phyloP scores from a whole-genome alignment of 2,797 vertebrate genomes.

The Iguana delicatissima region DNA sequence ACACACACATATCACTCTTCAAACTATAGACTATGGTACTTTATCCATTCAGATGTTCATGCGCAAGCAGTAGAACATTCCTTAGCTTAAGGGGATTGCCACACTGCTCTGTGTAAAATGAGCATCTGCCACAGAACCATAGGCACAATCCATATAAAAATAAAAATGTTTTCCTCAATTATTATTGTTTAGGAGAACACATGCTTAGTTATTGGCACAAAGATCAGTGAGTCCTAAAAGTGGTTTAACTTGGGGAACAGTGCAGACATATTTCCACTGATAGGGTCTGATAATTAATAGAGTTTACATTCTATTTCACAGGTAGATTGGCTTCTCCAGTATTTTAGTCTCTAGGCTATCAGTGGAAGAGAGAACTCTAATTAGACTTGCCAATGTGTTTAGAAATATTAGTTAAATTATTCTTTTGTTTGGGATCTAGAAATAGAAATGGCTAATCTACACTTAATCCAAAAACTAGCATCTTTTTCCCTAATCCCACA shows the following conservation, averaged over 20 bases:
- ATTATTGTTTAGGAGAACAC: not conserved
- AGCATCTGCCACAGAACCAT: not conserved
- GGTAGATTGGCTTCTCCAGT: not conserved
- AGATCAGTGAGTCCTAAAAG: not conserved
- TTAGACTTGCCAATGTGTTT: not conserved
- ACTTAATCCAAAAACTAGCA: not conserved
- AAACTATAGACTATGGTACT: not conserved
- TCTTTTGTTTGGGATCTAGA: not conserved
- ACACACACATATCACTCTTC: not conserved
- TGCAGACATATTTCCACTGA: not conserved
- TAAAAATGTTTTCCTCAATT: not conserved
- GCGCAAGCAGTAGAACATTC: not conserved
- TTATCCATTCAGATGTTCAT: not conserved
- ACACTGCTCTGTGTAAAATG: not conserved
- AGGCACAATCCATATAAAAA: not conserved
- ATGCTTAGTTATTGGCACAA: not conserved
- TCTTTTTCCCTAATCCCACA: not conserved
- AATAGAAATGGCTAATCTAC: not conserved
- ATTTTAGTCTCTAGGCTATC: not conserved
- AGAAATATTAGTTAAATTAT: not conserved
- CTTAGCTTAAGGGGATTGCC: not conserved
- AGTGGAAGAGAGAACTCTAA: not conserved
- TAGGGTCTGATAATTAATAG: not conserved
- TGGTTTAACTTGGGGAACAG: not conserved
- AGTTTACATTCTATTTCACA: not conserved